Conservation (phyloP, 2,113 vertebrate species). For the Synchiropus splendidus region DNA sequence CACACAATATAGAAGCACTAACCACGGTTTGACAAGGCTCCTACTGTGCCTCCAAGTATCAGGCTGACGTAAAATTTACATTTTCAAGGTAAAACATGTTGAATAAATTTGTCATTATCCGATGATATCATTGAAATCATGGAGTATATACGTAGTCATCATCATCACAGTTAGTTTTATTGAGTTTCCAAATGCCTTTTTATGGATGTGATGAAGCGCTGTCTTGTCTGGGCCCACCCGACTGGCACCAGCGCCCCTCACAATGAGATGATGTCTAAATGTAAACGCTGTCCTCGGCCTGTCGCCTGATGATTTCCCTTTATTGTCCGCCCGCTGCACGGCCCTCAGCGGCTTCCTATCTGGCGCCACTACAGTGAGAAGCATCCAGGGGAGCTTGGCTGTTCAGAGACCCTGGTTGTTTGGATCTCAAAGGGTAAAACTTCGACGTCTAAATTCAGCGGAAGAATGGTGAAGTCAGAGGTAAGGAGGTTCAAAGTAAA, state of each 20-base stretch:
- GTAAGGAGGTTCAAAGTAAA: slow-evolving; percentile 44
- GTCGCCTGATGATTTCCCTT: slow-evolving; percentile 26
- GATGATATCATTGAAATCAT: too few species aligned
- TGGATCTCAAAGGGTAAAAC: slow-evolving; percentile 13
- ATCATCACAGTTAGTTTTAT: too few species aligned
- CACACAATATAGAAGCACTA: too few species aligned
- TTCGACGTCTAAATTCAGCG: slow-evolving; percentile 17
- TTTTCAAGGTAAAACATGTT: too few species aligned
- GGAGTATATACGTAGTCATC: too few species aligned
- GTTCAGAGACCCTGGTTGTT: not conserved
- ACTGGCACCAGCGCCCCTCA: slow-evolving; percentile 12
- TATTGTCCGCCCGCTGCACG: slow-evolving; percentile 66
- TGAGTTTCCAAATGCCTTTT: too few species aligned
- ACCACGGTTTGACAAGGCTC: too few species aligned
- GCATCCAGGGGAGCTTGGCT: slow-evolving; percentile 19
- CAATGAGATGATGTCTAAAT: slow-evolving; percentile 1
- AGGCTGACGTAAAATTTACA: too few species aligned
- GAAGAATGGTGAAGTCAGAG: slow-evolving; percentile 2
- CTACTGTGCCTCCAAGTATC: too few species aligned
- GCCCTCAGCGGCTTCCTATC: slow-evolving; percentile 69
- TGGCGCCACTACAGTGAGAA: slow-evolving; percentile 70
- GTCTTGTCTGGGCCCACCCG: too few species aligned
- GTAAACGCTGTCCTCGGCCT: slow-evolving; percentile 6
- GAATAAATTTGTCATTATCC: too few species aligned
- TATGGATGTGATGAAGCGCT: too few species aligned